Percentiles rank a stretch among this genome's conserved stretches.
phyloP scores from a whole-genome alignment of 2,797 vertebrate genomes.

The Lithobates sylvaticus region DNA sequence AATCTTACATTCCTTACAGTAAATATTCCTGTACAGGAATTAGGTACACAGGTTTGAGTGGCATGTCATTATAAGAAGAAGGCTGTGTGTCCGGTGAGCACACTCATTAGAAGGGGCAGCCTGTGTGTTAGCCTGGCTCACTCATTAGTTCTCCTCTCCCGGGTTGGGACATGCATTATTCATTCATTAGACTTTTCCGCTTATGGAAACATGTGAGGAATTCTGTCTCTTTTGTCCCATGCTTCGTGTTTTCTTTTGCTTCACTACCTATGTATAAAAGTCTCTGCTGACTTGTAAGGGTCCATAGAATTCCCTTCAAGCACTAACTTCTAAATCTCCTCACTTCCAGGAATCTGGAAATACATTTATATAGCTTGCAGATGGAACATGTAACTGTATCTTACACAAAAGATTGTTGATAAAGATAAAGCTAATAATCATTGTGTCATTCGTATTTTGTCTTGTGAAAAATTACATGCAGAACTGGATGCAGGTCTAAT shows the following conservation, averaged over 20 bases:
- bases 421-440: conserved; percentile 3
- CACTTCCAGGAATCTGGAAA: conserved; percentile 13
- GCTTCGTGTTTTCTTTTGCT: conserved; percentile 57
- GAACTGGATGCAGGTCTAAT: background rate
- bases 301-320: conserved; percentile 35
- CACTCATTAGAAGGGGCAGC: conserved; percentile 51
- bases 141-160: conserved; percentile 55
- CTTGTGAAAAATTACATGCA: conserved; percentile 12
- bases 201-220: conserved; percentile 61
- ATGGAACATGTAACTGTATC: conserved; percentile 30
- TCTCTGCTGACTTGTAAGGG: conserved; percentile 36
- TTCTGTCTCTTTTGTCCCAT: conserved; percentile 54
- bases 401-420: conserved; percentile 29
- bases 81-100: conserved; percentile 4
- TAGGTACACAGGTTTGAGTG: conserved; percentile 56
- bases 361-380: conserved; percentile 33
- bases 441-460: conserved; percentile 33
- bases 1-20: conserved; percentile 41
- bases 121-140: conserved; percentile 27
- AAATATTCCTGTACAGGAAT: conserved; percentile 44
- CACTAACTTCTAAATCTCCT: conserved; percentile 16
- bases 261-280: conserved; percentile 56
- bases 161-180: conserved; percentile 60
- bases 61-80: conserved; percentile 46
- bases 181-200: conserved; percentile 56